Evolutionary conservation across 1,140 invertebrate species (phyloP).

Genomic region (Aphaenogaster rudis): DNA sequence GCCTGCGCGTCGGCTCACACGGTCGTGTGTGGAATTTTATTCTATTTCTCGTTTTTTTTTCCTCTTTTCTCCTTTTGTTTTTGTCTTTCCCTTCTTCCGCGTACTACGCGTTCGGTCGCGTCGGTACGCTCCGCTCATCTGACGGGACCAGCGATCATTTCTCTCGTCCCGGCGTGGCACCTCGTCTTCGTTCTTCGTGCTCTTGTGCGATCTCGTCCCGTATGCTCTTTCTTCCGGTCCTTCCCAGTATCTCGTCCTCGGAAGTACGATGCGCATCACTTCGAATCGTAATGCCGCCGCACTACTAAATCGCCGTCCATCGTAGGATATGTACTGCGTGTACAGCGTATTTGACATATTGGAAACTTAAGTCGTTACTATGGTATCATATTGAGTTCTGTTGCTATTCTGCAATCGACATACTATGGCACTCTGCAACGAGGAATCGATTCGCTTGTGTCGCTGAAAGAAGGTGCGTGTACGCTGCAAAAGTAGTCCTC

Average conservation of each 20-base stretch:
- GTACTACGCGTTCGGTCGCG: constrained; percentile 56
- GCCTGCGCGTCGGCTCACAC: constrained; percentile 39
- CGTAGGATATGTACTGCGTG: constrained; percentile 53
- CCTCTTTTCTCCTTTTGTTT: constrained; percentile 34
- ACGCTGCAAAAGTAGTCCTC: constrained; percentile 38
- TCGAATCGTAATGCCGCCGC: constrained; percentile 74
- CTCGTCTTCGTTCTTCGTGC: constrained; percentile 64
- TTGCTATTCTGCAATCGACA: constrained; percentile 38
- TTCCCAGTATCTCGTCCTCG: constrained; percentile 67
- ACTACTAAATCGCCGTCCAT: constrained; percentile 41
- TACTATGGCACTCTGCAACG: constrained; percentile 38
- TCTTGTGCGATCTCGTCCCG: constrained; percentile 60
- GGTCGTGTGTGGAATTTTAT: constrained; percentile 35
- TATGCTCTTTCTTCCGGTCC: constrained; percentile 58
- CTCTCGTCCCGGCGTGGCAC: constrained; percentile 76
- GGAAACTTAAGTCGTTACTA: constrained; percentile 22
- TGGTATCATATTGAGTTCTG: constrained; percentile 22
- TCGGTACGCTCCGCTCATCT: constrained; percentile 72
- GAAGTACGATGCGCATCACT: constrained; percentile 73
- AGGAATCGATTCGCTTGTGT: constrained; percentile 20
- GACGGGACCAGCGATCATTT: constrained; percentile 77
- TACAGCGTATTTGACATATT: constrained; percentile 35
- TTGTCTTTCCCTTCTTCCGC: constrained; percentile 51
- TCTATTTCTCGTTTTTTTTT: constrained; percentile 1
- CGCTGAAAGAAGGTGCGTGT: constrained; percentile 37